Evolutionary conservation across 2,797 vertebrate species (phyloP), one percentile per base, ranked within the genome.

Genomic region (Urosaurus nigricauda): DNA sequence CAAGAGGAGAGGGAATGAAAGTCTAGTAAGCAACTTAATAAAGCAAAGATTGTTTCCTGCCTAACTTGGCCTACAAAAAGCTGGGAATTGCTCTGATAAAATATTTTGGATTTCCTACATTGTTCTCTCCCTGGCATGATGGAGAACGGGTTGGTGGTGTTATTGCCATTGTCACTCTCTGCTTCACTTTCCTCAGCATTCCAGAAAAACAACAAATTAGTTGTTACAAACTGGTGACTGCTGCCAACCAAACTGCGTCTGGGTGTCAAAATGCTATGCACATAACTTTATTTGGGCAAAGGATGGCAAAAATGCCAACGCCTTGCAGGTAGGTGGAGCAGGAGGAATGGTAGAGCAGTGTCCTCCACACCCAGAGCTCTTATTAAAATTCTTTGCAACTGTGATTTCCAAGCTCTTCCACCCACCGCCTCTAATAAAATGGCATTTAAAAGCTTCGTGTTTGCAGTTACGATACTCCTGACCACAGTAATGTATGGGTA

Each of bases 231-330:
- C 5, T 65, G 24, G 0, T 1, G 65, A 2, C 11, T 78, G 24
- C 40, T 32, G 1, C 0, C 87, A 65, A 21, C 0, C 1, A 0
- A 0, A 51, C 29, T 6, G 2, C 47, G 13, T 21, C 32, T 14
- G 87, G 51, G 43, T 58, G 51, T 29, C 24, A 73, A 68, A 29
- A 7, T 51, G 21, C 35, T 9, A 4, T 6, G 1, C 3, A 16
- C 9, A 1, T 83, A n/a, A 14, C 13, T 24, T 29, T 7, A 70
- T 0, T 60, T 73, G 68, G 63, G 29, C 17, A 0, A 0, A 63
- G 68, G 47, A 7, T 86, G 78, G 17, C 0, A 9, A 73, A 47
- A 70, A 63, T 51, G 0, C 68, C 63, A 12, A 40, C 40, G 43
- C 29, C 40, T 13, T 26, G 26, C 58, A 4, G 37, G 37, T 2